phyloP scores from a whole-genome alignment of 2,113 vertebrate genomes.

The Mustela nigripes region DNA sequence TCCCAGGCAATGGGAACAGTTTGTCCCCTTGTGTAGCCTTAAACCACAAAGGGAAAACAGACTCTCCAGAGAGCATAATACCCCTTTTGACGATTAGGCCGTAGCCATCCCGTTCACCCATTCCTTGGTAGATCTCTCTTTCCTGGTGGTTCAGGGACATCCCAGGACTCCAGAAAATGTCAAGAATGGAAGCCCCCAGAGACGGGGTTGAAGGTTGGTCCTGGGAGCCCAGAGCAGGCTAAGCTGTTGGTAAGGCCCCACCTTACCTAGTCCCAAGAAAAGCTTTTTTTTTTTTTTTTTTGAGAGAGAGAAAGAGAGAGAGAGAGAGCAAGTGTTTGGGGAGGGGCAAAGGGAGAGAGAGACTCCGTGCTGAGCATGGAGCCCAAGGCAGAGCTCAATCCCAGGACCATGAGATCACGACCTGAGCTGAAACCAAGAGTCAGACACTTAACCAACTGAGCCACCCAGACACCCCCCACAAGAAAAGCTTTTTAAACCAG shows the following conservation, averaged over 20 bases:
- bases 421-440: neutral
- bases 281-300: neutral
- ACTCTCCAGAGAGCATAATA: neutral
- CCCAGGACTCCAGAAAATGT: too few species aligned
- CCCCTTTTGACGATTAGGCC: neutral
- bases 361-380: neutral
- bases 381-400: neutral
- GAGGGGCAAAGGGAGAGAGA: neutral
- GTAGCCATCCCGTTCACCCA: neutral
- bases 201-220: too few species aligned
- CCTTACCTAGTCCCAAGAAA: neutral
- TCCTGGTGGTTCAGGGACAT: neutral
- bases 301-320: neutral
- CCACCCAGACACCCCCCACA: neutral
- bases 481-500: neutral
- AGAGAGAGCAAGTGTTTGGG: neutral
- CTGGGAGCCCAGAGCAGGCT: too few species aligned
- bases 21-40: neutral
- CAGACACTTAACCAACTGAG: neutral
- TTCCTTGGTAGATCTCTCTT: neutral
- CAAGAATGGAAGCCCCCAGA: too few species aligned
- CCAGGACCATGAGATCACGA: neutral
- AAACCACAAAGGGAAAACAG: neutral
- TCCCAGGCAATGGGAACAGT: neutral
- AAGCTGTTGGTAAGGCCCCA: neutral